Percentiles rank a stretch among this genome's conserved stretches.
These are phyloP conservation scores for Sterna hirundo DNA, from an alignment of 2,113 vertebrate genomes.

Conservation along the genomic window DNA sequence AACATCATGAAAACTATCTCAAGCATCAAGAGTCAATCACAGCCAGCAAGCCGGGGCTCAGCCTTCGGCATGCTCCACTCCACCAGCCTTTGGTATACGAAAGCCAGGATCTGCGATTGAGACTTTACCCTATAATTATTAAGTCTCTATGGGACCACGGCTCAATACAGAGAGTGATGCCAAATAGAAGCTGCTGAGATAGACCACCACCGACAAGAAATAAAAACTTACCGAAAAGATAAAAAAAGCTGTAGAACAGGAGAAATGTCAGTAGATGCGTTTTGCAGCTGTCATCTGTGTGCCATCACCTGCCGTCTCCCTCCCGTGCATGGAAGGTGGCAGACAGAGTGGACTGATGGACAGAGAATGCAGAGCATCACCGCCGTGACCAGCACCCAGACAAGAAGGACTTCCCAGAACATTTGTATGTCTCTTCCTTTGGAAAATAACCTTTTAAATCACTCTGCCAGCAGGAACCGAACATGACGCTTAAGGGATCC, in stretches of 20 bases:
- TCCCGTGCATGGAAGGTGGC: background rate
- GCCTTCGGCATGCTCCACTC: background rate
- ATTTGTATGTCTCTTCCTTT: background rate
- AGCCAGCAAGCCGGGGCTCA: background rate
- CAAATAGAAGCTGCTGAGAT: background rate
- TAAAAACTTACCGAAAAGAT: too few relatives aligned
- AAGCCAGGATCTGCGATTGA: background rate
- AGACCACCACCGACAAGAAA: background rate
- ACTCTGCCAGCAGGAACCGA: background rate
- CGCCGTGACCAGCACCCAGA: accelerated
- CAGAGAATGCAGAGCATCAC: background rate
- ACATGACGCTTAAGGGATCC: background rate
- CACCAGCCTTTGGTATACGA: background rate
- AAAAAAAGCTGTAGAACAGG: too few relatives aligned
- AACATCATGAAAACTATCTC: background rate
- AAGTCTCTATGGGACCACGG: background rate
- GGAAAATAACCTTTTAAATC: background rate
- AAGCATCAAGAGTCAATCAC: background rate
- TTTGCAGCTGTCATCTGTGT: background rate
- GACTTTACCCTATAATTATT: background rate
- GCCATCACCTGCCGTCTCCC: background rate
- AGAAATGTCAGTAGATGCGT: background rate
- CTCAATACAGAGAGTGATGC: background rate
- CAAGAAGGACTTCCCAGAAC: background rate
- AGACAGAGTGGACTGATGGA: accelerated